Percentiles rank a stretch among this genome's conserved stretches.
phyloP scores from a whole-genome alignment of 2,113 vertebrate species.

The Pica pica region DNA sequence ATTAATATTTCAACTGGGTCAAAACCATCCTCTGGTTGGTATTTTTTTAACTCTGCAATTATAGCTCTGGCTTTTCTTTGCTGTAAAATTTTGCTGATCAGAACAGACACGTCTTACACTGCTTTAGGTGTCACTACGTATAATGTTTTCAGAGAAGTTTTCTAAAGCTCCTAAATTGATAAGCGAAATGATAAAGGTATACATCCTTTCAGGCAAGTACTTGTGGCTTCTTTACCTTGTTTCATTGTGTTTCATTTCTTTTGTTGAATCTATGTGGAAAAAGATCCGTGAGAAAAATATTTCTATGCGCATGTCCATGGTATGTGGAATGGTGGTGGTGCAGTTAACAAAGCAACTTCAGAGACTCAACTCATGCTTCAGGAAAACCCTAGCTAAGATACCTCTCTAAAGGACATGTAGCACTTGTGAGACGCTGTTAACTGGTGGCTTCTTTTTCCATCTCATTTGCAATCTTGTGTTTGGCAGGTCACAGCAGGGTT shows the following conservation, averaged over 20 bases:
- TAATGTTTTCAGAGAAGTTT: neutral
- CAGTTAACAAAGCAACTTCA: neutral
- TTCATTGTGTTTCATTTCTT: neutral
- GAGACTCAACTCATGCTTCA: neutral
- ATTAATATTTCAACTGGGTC: neutral
- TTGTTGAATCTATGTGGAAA: neutral
- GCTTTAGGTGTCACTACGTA: neutral
- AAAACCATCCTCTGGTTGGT: neutral
- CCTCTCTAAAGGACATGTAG: neutral
- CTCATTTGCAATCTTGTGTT: neutral
- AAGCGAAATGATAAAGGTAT: neutral
- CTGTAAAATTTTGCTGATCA: neutral
- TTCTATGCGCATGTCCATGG: fast-evolving
- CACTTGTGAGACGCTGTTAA: neutral
- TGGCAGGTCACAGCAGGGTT: neutral
- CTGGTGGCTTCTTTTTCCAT: neutral
- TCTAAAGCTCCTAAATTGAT: neutral
- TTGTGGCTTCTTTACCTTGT: neutral
- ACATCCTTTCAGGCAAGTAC: neutral
- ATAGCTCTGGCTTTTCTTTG: neutral
- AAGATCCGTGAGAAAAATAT: neutral
- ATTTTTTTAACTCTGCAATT: neutral
- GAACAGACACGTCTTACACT: neutral
- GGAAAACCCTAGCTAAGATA: neutral
- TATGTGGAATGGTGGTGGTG: neutral